A percentile compares a stretch with the other conserved stretches of the same genome.
These are phyloP conservation scores for Ditylenchus dipsaci DNA, from an alignment of 1,140 invertebrate genomes.

Conservation along the genomic window DNA sequence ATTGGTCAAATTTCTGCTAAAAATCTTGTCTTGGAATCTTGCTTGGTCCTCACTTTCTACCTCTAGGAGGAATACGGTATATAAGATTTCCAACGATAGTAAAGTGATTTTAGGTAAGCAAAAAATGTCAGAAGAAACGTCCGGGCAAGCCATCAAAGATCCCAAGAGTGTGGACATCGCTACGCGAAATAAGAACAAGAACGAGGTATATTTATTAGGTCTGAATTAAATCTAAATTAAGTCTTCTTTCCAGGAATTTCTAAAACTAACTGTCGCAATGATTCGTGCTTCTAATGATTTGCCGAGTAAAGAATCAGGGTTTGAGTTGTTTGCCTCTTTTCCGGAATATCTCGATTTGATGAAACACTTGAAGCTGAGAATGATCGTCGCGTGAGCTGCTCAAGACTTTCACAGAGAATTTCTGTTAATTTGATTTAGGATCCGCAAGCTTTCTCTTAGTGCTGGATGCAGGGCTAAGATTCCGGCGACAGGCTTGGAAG, in stretches of 20 bases:
- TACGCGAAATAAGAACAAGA: no score
- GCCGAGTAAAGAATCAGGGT: conserved; percentile 21
- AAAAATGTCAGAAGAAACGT: no score
- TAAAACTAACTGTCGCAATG: conserved; percentile 10
- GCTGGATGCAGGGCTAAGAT: neutral
- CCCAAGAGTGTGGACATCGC: no score
- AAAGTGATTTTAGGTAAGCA: no score
- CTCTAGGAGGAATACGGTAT: no score
- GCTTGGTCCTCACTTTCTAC: no score
- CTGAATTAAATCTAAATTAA: no score
- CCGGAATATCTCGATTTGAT: conserved; percentile 26
- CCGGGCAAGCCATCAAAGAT: no score
- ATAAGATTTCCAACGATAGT: no score
- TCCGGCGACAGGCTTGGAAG: conserved; percentile 11
- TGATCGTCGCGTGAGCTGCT: conserved; percentile 13
- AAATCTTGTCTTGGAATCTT: no score
- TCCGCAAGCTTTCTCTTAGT: neutral
- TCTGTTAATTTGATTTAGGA: neutral
- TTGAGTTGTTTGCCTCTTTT: conserved; percentile 25
- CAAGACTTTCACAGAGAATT: neutral
- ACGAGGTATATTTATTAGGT: no score
- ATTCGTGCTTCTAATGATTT: conserved; percentile 19
- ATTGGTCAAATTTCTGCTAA: no score
- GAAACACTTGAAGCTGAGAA: conserved; percentile 1
- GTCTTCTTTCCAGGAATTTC: conserved; percentile 21